Evolutionary conservation across 2,113 vertebrate genomes (phyloP), one percentile per base, ranked within the genome.

Genomic region (Corythornis madagascariensis): DNA sequence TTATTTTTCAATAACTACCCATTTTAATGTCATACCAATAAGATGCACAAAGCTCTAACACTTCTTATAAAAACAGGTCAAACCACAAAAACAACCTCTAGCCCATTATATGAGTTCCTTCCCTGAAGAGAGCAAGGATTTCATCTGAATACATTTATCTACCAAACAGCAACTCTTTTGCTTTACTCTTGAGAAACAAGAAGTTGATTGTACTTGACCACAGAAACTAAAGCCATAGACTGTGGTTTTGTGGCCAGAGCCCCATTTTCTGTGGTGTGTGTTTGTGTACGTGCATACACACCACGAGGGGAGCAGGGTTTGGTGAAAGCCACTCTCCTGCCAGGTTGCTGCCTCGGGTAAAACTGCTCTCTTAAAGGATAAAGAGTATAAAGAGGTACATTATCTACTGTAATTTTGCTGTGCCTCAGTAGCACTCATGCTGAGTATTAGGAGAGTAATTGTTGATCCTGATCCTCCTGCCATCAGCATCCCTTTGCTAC

Each of bases 51-150:
- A 84, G 82, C 67, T 86, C 87, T 83, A 86, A 35, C 35, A 69
- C 78, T 94, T 90, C 95, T 73, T 75, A 48, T 61, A 93, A 82
- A 86, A 95, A 60, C 5, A 64, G n/a, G 56, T 90, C 56, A 80
- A 93, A 89, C 92, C 77, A 89, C 88, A 86, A 76, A 92, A 95
- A 31, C 5, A 35, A 82, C 57, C 73, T 89, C 70, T 86, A 69
- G 74, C 61, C 64, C 35, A 81, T 55, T 81, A 74, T 16, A 76
- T 0, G 0, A 88, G 43, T 80, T 71, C 20, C 31, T 74, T 67
- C 64, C 59, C 86, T 50, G 56, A 90, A 73, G 63, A 80, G 15
- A 55, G 16, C 29, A 25, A 74, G 85, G 76, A 93, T 64, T 79
- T 73, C 71, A 72, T 8, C 14, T 60, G 67, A 92, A 78, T 80